phyloP scores from a whole-genome alignment of 2,113 vertebrate genomes.

The Thomomys bottae region DNA sequence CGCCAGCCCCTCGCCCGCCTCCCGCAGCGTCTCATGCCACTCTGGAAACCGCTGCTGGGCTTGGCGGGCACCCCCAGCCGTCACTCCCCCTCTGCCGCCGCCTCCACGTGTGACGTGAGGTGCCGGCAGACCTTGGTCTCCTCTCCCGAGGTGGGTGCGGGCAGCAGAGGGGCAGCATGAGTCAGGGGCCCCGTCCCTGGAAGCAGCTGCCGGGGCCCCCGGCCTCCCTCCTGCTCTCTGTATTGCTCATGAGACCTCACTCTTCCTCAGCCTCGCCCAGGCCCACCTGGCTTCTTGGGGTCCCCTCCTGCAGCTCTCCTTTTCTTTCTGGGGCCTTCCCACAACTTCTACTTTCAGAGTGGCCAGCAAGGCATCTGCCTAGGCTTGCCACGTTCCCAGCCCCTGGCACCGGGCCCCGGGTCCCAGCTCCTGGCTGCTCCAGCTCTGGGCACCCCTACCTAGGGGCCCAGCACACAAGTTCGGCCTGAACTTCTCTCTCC shows the following conservation, averaged over 20 bases:
- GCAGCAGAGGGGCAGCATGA: neutral
- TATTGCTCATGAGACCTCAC: too few relatives aligned
- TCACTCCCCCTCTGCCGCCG: too few relatives aligned
- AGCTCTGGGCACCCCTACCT: too few relatives aligned
- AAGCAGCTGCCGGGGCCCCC: neutral
- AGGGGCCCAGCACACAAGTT: too few relatives aligned
- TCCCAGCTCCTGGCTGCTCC: neutral
- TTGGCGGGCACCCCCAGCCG: rapidly evolving
- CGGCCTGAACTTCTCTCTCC: neutral
- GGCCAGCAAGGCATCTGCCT: neutral
- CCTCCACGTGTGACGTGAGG: neutral
- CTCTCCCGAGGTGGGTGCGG: rapidly evolving
- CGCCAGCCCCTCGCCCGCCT: too few relatives aligned
- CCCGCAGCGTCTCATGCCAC: too few relatives aligned
- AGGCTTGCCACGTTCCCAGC: rapidly evolving
- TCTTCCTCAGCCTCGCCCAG: neutral
- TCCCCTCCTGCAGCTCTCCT: neutral
- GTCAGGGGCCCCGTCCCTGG: neutral
- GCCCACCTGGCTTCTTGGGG: neutral
- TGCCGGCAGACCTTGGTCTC: neutral
- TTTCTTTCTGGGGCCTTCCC: neutral
- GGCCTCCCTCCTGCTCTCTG: neutral
- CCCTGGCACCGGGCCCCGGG: neutral
- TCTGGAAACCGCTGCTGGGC: too few relatives aligned
- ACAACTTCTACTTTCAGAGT: neutral